Conservation (phyloP, 2,113 vertebrate genomes). For the Hoplias malabaricus region DNA sequence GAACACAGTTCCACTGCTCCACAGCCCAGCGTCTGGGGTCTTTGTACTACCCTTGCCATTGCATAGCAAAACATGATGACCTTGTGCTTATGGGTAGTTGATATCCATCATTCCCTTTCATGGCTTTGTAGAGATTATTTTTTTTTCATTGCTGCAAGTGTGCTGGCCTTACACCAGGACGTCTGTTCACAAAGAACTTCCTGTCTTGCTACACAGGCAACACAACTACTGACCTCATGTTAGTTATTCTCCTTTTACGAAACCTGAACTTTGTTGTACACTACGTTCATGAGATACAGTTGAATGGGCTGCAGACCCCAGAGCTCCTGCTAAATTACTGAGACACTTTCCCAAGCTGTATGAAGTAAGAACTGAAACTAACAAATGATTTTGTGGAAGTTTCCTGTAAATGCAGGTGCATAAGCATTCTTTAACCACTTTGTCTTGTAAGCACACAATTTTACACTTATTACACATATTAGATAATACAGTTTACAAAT, state of each 20-base stretch:
- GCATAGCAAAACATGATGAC: no score
- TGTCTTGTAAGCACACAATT: not conserved
- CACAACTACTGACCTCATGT: not conserved
- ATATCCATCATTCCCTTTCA: no score
- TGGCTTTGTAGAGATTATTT: no score
- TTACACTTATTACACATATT: no score
- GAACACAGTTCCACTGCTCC: no score
- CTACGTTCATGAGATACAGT: not conserved
- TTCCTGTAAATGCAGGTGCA: not conserved
- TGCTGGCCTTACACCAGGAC: not conserved
- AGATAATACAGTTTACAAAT: no score
- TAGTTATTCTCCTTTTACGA: not conserved
- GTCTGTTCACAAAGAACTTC: not conserved
- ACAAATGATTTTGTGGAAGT: no score
- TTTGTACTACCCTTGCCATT: no score
- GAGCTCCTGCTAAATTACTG: not conserved
- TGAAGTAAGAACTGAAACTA: conserved; percentile 1
- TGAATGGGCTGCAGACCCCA: no score
- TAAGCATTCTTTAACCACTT: not conserved
- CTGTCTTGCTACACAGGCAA: not conserved
- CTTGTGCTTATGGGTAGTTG: no score
- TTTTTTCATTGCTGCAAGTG: not conserved
- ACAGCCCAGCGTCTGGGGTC: no score
- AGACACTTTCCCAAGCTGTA: not conserved
- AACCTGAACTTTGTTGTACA: not conserved